A percentile compares a stretch with the other conserved stretches of the same genome.
Conservation (phyloP, 2,797 vertebrate species). For the Mionectes olivaceus region DNA sequence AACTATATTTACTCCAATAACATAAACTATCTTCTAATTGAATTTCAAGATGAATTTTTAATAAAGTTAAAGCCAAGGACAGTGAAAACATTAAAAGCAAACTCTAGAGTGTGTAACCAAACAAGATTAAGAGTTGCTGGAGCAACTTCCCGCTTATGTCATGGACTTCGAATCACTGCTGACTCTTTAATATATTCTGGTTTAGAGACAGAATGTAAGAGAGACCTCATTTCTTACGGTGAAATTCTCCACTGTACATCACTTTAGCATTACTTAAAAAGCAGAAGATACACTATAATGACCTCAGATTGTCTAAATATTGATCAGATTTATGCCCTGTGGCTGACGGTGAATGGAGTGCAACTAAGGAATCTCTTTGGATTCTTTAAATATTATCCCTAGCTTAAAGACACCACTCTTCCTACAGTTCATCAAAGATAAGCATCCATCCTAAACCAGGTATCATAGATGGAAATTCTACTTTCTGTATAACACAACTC, state of each 20-base stretch:
- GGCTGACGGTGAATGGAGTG: not conserved
- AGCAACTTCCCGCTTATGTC: not conserved
- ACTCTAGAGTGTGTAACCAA: not conserved
- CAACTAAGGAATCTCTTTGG: not conserved
- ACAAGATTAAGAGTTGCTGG: not conserved
- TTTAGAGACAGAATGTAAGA: not conserved
- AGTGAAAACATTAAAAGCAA: constrained; percentile 10
- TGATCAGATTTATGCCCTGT: not conserved
- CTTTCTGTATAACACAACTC: not conserved
- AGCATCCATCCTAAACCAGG: not conserved
- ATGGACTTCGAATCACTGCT: not conserved
- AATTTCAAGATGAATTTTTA: constrained; percentile 36
- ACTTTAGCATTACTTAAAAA: not conserved
- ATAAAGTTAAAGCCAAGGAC: constrained; percentile 6
- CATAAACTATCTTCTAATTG: not conserved
- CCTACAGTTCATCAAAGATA: not conserved
- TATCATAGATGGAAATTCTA: not conserved
- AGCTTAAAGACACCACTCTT: not conserved
- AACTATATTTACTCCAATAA: not conserved
- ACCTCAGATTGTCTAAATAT: not conserved
- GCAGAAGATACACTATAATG: accelerated
- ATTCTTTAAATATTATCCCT: not conserved
- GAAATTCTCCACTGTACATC: not conserved
- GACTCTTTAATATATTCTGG: not conserved
- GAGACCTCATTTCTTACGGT: not conserved